Base-by-base conservation (phyloP, 2,888 invertebrate species). In the Tetranychus truncatus region DNA sequence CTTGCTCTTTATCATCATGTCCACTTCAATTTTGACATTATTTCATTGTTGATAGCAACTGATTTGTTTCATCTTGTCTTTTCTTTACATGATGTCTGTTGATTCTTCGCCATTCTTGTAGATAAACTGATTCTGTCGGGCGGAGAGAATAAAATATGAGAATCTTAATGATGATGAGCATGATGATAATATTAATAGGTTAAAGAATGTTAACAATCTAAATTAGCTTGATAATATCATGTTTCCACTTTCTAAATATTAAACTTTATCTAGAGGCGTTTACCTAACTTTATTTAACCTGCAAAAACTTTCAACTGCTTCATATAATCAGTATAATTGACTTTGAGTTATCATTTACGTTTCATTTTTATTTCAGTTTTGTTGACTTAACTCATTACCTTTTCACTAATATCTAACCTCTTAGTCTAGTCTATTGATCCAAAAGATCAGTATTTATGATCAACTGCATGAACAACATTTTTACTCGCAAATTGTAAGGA, bases 1-100 rank as follows among this genome's bases (percentile, higher is more conserved):
- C 55, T 15, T 55, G 55, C 55, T 55, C 55, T 55, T 55, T 55
- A 55, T 55, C 55, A 55, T 55, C 55, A 15, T 55, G 55, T 55
- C 55, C 55, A 55, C 55, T 55, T 55, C 55, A 55, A 55, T 55
- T 55, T 55, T 55, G 55, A 55, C 55, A 55, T 55, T 55, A 55
- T 55, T 55, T 55, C 55, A 55, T 15, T 55, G 55, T 55, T 55
- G 15, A 15, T 55, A 15, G 55, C 9, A 15, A 55, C 55, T 55
- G 55, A 55, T 55, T 55, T 15, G 55, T 55, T 55, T 55, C 34
- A 34, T 34, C 34, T 34, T 34, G 34, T 34, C 34, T 34, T 34
- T 34, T 34, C 34, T 34, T 34, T 34, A 34, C 34, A 34, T 34
- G 34, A 34, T 34, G 9, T 55, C 55, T 55, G 9, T 55, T 55